Conservation (phyloP, 2,888 invertebrate species). For the Sarcophaga caerulescens region DNA sequence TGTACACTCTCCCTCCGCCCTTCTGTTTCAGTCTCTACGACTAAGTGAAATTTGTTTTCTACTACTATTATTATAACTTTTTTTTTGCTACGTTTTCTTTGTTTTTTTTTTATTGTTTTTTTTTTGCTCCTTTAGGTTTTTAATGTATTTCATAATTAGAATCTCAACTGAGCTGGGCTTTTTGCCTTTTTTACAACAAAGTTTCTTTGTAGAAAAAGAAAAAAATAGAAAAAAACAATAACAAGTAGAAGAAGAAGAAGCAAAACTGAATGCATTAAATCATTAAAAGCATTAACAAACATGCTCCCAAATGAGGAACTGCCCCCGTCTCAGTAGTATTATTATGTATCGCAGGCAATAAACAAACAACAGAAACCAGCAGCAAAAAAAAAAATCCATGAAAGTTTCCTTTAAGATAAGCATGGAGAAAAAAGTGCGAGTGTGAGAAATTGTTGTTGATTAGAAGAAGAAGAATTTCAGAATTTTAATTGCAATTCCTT, state of each 20-base stretch:
- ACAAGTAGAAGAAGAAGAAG: background rate
- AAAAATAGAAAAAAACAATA: background rate
- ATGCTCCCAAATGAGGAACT: constrained; percentile 11
- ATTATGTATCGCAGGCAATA: background rate
- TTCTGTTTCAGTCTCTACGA: background rate
- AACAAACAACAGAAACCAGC: background rate
- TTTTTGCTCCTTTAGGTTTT: constrained; percentile 26
- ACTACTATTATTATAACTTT: constrained; percentile 41
- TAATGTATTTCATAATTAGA: constrained; percentile 56
- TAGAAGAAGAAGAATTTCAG: background rate
- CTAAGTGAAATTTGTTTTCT: constrained; percentile 15
- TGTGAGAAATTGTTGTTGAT: background rate
- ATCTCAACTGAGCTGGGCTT: constrained; percentile 26
- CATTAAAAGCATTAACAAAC: constrained; percentile 54
- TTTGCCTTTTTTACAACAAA: background rate
- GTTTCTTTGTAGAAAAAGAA: background rate
- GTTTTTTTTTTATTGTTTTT: no score
- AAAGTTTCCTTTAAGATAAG: background rate
- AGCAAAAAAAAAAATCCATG: background rate
- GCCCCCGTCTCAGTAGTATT: background rate
- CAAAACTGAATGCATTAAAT: constrained; percentile 42
- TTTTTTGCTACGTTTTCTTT: background rate
- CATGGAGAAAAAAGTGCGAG: background rate
- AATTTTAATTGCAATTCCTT: constrained; percentile 34
- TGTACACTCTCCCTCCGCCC: background rate